Evolutionary conservation across 2,888 invertebrate species (phyloP), one percentile per base, ranked within the genome.

Genomic region (Tigriopus californicus): DNA sequence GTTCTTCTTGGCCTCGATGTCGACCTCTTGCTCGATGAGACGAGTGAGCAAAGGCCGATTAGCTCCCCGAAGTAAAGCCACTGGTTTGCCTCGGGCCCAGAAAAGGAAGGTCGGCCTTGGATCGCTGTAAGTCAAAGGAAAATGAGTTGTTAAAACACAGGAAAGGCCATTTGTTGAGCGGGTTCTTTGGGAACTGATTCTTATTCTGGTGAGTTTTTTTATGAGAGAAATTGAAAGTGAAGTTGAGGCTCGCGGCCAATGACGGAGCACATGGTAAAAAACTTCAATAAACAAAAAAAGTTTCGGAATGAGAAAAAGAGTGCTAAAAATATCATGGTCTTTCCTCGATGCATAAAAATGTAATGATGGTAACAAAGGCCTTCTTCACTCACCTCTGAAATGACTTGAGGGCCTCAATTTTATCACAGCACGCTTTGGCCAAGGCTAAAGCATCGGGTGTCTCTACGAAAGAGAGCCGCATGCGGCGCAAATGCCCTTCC

Each of bases 381-480:
- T 3, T 33, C 33, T 33, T 44, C 4, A 10, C n/a, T 44, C 10
- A 44, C 44, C 44, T 44, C 15, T 51, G 18, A 24, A 57, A 57
- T 22, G 46, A 22, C 15, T 18, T 5, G 22, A 57, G 46, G 18
- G 42, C 57, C 20, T 57, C 18, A 22, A 57, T 57, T 10, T 44
- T 5, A 41, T 57, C 57, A 22, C 57, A 46, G 22, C 57, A 57
- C 13, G 46, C 57, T 20, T 22, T 42, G 24, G 57, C 57, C 11
- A 57, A 20, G 15, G 44, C 22, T 4, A 51, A 20, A 24, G 22
- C 20, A 15, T 51, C 52, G 10, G 52, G 52, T 15, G 20, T 51
- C 25, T 51, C 52, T 1, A 51, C 33, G 1, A 25, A 51, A 20
- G 52, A 51, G 15, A 22, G 22, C 52, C 52, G 20, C 6, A 51